phyloP scores from a whole-genome alignment of 2,888 invertebrate species.

The Scelioninae gen. 1 region DNA sequence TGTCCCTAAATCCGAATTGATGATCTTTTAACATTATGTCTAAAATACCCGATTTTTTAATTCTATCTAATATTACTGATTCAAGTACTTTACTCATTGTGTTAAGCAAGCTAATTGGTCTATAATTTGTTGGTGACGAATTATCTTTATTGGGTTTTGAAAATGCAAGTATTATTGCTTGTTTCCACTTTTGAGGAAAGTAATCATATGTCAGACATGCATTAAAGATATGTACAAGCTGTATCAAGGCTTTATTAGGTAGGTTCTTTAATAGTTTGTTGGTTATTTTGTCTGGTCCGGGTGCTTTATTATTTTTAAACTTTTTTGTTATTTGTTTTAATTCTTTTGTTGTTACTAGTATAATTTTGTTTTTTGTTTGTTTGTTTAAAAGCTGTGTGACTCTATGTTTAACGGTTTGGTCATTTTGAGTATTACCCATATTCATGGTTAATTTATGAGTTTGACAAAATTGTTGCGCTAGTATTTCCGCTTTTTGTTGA shows the following conservation, averaged over 20 bases:
- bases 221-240: constrained; percentile 42
- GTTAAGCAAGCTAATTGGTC: constrained; percentile 45
- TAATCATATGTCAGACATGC: constrained; percentile 27
- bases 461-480: too few relatives aligned
- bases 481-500: too few relatives aligned
- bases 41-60: constrained; percentile 55
- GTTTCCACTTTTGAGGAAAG: constrained; percentile 47
- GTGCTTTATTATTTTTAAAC: too few relatives aligned
- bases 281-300: too few relatives aligned
- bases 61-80: constrained; percentile 60
- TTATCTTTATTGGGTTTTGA: constrained; percentile 46
- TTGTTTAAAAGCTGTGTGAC: too few relatives aligned
- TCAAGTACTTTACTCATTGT: constrained; percentile 72
- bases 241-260: neutral
- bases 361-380: too few relatives aligned
- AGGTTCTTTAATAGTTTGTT: too few relatives aligned
- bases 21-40: constrained; percentile 58
- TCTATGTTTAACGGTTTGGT: too few relatives aligned
- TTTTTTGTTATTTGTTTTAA: too few relatives aligned
- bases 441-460: too few relatives aligned
- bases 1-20: constrained; percentile 73
- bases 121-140: constrained; percentile 24
- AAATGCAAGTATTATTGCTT: constrained; percentile 43
- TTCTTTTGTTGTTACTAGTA: too few relatives aligned
- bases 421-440: too few relatives aligned